Base-by-base conservation (phyloP, 2,113 vertebrate genomes). In the Laticauda laticaudata region DNA sequence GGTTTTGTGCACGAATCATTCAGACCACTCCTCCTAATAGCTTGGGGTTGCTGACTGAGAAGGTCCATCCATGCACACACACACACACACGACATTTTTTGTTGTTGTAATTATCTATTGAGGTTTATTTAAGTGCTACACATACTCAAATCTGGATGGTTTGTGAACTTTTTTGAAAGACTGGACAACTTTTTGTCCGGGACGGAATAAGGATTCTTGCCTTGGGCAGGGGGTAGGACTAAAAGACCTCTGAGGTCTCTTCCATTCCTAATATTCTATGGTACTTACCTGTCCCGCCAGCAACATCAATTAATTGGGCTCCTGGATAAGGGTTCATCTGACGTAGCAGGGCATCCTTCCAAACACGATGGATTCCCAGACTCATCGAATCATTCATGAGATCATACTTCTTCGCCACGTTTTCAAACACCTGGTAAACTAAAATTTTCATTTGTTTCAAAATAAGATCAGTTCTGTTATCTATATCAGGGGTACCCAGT, bases 381-480 rank as follows among this genome's bases (percentile, higher is more conserved):
- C 98, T 99, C 99, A 99, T 99, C 43, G 98, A 98, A 26, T 99
- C 99, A 45, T 99, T 99, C 99, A 99, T 99, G 3, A 99, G 34
- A 26, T 99, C 99, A 0, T 99, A 99, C 56, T 99, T 99, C 97
- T 98, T 97, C 9, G 99, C 99, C 94, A 99, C 99, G 3, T 95
- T 99, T 96, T 99, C 98, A 97, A 99, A 99, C 29, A 99, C 98
- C 81, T 98, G 97, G 90, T 99, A 98, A 91, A 99, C 99, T 99
- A 96, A 87, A 94, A 93, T 29, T 18, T 61, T 88, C 4, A 69
- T 15, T 88, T 55, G 54, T 9, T 91, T 89, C 0, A 34, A 93
- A 88, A 51, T 53, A 26, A n/a, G 14, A 21, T 10, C 45, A 24
- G 3, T 43, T 4, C 3, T 15, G 48, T n/a, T 48, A 7, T 0